Conservation (phyloP, 1,140 invertebrate species). For the Littorina saxatilis region DNA sequence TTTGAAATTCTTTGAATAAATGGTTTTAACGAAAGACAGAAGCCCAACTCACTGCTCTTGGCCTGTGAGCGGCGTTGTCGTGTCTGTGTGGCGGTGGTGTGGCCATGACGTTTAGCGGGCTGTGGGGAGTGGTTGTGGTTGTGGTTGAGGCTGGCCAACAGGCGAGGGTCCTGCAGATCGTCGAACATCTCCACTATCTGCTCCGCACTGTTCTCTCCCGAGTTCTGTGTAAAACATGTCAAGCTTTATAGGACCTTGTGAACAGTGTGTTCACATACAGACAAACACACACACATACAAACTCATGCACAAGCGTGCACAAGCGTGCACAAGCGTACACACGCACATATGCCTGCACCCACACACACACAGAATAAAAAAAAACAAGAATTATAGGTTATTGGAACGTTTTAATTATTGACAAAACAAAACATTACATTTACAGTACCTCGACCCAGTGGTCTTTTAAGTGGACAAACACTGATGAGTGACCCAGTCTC, state of each 20-base stretch:
- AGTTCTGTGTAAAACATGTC: conserved; percentile 4
- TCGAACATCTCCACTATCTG: conserved; percentile 36
- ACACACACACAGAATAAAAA: too few relatives aligned
- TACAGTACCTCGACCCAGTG: too few relatives aligned
- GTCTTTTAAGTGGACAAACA: too few relatives aligned
- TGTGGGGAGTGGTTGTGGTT: not conserved
- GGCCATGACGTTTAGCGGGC: not conserved
- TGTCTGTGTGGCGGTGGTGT: conserved; percentile 23
- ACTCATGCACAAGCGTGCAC: not conserved
- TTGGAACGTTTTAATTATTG: too few relatives aligned
- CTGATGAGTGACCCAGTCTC: too few relatives aligned
- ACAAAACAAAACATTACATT: too few relatives aligned
- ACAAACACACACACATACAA: not conserved
- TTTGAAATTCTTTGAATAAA: too few relatives aligned
- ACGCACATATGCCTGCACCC: not conserved
- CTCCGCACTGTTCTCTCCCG: conserved; percentile 32
- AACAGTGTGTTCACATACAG: not conserved
- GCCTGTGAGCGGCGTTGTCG: not conserved
- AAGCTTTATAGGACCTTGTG: not conserved
- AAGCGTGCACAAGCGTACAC: not conserved
- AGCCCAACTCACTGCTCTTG: conserved; percentile 20
- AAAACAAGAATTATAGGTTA: too few relatives aligned
- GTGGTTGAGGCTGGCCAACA: not conserved
- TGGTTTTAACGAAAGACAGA: too few relatives aligned
- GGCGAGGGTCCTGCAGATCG: conserved; percentile 22